Evolutionary conservation across 37 sponge, comb jelly and placozoan species (phyloP).

Genomic region (Theonella swinhoei): DNA sequence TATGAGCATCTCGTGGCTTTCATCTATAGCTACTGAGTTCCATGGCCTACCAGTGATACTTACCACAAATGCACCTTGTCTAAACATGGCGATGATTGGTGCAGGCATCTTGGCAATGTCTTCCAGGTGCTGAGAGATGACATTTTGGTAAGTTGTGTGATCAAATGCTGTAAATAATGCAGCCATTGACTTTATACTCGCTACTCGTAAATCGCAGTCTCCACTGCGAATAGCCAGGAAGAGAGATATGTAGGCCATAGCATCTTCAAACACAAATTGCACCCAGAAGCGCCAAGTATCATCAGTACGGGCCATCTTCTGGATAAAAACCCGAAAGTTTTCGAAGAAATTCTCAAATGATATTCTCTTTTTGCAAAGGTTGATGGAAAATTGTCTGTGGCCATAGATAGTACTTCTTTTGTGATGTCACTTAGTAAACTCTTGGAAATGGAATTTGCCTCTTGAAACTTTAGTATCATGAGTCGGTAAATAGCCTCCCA

Average conservation of each 20-base stretch:
- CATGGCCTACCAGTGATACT: no score
- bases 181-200: conserved; percentile 28
- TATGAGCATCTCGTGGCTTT: conserved; percentile 17
- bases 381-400: no score
- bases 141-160: background rate
- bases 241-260: conserved; percentile 10
- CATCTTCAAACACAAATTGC: conserved; percentile 26
- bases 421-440: background rate
- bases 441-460: background rate
- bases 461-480: background rate
- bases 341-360: background rate
- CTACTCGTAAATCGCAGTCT: conserved; percentile 16
- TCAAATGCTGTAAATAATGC: conserved; percentile 31
- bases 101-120: background rate
- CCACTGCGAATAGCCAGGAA: conserved; percentile 26
- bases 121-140: conserved; percentile 14
- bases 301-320: background rate
- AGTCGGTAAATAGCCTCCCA: conserved; percentile 33
- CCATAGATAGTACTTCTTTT: no score
- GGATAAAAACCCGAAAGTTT: background rate
- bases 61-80: conserved; percentile 30
- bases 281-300: conserved; percentile 10
- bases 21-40: conserved; percentile 24
- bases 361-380: no score
- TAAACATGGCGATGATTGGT: background rate